Percentiles rank a stretch among this genome's conserved stretches.
phyloP scores from a whole-genome alignment of 53 echinoderm and acorn worm species.

The Crossaster papposus region DNA sequence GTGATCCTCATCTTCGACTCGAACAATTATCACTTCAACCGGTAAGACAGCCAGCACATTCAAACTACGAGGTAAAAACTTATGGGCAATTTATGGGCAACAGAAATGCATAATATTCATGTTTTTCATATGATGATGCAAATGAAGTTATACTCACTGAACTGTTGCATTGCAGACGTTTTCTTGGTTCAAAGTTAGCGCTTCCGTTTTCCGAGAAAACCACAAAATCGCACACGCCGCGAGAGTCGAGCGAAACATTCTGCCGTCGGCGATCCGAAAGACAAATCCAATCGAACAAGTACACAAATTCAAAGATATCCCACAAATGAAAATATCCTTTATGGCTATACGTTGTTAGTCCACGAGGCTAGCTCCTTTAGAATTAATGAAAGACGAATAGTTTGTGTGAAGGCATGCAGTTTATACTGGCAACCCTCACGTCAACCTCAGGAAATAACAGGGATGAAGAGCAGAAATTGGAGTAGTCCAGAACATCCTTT shows the following conservation, averaged over 20 bases:
- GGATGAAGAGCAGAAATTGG: neutral
- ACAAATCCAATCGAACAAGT: neutral
- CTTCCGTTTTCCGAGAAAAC: neutral
- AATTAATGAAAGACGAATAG: neutral
- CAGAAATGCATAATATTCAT: no score
- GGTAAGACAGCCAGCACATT: no score
- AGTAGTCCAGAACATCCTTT: neutral
- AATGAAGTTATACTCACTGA: slow-evolving; percentile 29
- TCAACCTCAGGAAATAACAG: neutral
- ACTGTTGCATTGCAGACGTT: slow-evolving; percentile 54
- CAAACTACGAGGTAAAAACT: no score
- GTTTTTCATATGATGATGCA: neutral
- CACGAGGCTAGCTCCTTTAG: neutral
- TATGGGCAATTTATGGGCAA: no score
- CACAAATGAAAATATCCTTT: neutral
- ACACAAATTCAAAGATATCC: neutral
- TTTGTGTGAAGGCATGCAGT: neutral
- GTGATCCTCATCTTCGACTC: no score
- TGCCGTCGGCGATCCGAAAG: neutral
- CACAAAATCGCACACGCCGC: neutral
- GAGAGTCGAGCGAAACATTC: neutral
- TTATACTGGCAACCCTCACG: neutral
- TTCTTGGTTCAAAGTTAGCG: slow-evolving; percentile 7
- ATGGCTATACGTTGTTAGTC: neutral
- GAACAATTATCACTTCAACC: no score